Conservation (phyloP, 2,888 invertebrate genomes). For the Neoscelio sp. region DNA sequence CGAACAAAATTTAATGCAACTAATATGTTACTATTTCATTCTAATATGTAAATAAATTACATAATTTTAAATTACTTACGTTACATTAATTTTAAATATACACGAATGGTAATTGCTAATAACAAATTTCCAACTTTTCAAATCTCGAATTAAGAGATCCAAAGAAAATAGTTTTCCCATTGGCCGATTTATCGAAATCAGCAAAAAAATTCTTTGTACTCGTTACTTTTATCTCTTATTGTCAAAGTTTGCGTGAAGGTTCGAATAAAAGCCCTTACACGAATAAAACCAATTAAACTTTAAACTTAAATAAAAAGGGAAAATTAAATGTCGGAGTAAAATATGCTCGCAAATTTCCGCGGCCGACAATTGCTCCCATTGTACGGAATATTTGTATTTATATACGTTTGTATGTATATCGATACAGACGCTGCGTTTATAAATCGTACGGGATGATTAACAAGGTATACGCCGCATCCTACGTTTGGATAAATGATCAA, state of each 20-base stretch:
- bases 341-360: slow-evolving; percentile 3
- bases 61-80: too few relatives aligned
- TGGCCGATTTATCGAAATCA: too few relatives aligned
- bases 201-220: slow-evolving; percentile 24
- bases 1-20: too few relatives aligned
- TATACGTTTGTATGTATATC: slow-evolving; percentile 27
- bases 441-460: slow-evolving; percentile 43
- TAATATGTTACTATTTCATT: too few relatives aligned
- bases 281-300: slow-evolving; percentile 2
- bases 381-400: background rate
- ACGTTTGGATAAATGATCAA: slow-evolving; percentile 16
- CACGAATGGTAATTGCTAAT: too few relatives aligned
- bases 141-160: slow-evolving; percentile 14
- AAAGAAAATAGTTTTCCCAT: too few relatives aligned
- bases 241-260: slow-evolving; percentile 34
- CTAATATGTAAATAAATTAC: too few relatives aligned
- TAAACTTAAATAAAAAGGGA: background rate
- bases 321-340: slow-evolving; percentile 4
- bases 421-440: slow-evolving; percentile 29
- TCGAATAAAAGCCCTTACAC: background rate
- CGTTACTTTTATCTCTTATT: slow-evolving; percentile 38
- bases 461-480: slow-evolving; percentile 35
- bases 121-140: too few relatives aligned
- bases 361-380: slow-evolving; percentile 48
- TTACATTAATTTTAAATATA: too few relatives aligned